Evolutionary conservation across 2,113 vertebrate genomes (phyloP).

Genomic region (Lampris incognitus): DNA sequence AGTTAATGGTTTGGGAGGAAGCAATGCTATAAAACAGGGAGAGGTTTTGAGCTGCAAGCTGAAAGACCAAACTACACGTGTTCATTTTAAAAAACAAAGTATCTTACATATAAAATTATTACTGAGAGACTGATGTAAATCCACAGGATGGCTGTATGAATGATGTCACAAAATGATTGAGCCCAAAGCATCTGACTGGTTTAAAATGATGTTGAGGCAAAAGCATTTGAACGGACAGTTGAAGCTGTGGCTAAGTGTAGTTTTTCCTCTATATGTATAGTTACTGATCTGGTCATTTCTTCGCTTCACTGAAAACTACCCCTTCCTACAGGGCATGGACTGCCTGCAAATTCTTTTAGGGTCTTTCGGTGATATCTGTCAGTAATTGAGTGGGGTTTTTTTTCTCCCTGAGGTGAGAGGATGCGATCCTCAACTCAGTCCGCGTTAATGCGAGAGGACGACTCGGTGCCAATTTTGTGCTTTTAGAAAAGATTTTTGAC

Average conservation of each 20-base stretch:
- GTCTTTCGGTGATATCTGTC: neutral
- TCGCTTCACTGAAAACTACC: slow-evolving; percentile 13
- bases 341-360: neutral
- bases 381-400: neutral
- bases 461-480: neutral
- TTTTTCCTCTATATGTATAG: slow-evolving; percentile 13
- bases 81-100: neutral
- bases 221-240: neutral
- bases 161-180: neutral
- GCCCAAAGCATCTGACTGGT: neutral
- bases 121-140: neutral
- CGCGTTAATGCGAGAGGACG: neutral
- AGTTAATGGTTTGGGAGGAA: neutral
- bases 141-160: neutral
- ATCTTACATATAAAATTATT: neutral
- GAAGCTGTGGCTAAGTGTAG: neutral
- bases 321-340: neutral
- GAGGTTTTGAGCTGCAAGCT: neutral
- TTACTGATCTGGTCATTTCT: slow-evolving; percentile 19
- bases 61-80: neutral
- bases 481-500: neutral
- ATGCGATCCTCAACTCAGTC: neutral
- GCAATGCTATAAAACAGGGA: neutral
- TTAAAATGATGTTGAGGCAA: neutral
- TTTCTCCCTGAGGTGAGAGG: neutral